Evolutionary conservation across 2,113 vertebrate genomes (phyloP), one percentile per base, ranked within the genome.

Genomic region (Heterotis niloticus): DNA sequence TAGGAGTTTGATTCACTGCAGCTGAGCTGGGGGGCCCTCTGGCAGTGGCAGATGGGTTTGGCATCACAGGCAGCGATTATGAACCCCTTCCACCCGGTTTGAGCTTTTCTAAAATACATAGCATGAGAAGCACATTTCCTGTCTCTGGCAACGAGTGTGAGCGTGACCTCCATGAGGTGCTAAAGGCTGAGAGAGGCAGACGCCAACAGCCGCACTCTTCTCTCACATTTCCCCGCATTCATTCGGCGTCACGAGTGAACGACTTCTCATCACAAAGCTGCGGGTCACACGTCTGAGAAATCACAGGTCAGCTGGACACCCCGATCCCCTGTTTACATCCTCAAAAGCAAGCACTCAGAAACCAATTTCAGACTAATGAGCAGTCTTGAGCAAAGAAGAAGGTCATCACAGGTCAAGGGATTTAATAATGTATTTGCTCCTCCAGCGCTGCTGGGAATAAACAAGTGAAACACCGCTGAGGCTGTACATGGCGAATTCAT

Each of bases 31-130:
- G 67, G 60, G 16, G 81, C 16, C n/a, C 69, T 20, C 62, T 4
- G 23, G 75, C 76, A 67, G 78, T 70, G 83, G 75, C 86, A 89
- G 82, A 79, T 87, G 85, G 67, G 83, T 87, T 73, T 78, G 83
- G 82, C 83, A 80, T 83, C 62, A 77, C 24, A 62, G 70, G 54
- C 0, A 54, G 24, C 66, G 11, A 76, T 1, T 12, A 83, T 26
- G 62, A 60, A 77, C 23, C 65, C 29, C 72, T 52, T 69, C 18
- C 44, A 60, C n/a, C 52, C 23, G n/a, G 11, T 29, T 0, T n/a
- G 17, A 18, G 24, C 20, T 44, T 44, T 44, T 44, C 34, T 24
- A 69, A 28, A 78, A 23, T 29, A 44, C 17, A 11, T 62, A 20
- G 12, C 59, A 4, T 62, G 59, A 59, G 9, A 62, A 62, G 59